Conservation (phyloP, 2,113 vertebrate species). For the Laticauda colubrina region DNA sequence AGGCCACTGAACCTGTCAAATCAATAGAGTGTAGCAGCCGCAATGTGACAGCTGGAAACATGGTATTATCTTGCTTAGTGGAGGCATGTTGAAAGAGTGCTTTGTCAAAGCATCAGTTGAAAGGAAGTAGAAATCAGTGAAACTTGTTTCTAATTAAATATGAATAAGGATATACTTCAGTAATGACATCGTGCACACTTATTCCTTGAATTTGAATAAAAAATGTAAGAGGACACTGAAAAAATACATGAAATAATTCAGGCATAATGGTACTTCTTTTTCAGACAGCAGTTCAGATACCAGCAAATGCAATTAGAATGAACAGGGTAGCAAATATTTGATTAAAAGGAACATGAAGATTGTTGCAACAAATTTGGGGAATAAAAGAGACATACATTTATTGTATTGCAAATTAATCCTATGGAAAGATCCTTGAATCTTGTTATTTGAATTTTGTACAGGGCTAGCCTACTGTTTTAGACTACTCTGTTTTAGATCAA, state of each 20-base stretch:
- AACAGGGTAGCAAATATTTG: background rate
- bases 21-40: background rate
- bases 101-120: background rate
- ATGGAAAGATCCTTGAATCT: background rate
- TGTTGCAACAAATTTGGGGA: background rate
- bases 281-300: background rate
- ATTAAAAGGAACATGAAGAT: background rate
- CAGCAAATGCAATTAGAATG: background rate
- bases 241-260: background rate
- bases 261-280: background rate
- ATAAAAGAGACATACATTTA: background rate
- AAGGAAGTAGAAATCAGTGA: background rate
- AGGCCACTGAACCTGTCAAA: background rate
- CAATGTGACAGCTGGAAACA: background rate
- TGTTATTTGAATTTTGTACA: background rate
- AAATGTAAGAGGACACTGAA: background rate
- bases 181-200: background rate
- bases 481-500: background rate
- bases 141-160: background rate
- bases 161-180: background rate
- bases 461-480: background rate
- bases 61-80: background rate
- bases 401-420: background rate
- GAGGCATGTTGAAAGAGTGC: background rate
- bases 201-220: background rate